These are phyloP conservation scores for Microtus oregoni DNA, from an alignment of 2,113 vertebrate species.

Conservation along the genomic window DNA sequence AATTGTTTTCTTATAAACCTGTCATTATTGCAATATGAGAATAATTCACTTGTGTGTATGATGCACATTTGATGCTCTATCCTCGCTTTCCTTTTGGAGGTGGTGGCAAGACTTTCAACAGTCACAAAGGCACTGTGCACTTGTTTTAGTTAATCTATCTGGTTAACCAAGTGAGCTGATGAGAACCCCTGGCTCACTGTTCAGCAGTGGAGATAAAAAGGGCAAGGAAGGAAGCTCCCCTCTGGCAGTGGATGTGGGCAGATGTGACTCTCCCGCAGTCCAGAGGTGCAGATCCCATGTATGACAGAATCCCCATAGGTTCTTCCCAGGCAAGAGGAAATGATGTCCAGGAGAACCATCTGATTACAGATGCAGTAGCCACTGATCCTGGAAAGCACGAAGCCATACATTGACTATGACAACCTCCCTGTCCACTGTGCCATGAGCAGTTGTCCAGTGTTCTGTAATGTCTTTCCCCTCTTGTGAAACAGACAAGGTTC, in stretches of 20 bases:
- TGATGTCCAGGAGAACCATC: neutral
- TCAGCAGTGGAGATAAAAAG: neutral
- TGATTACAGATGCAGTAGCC: too few species aligned
- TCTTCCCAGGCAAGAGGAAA: neutral
- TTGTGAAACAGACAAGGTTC: neutral
- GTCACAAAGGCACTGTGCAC: neutral
- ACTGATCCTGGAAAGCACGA: neutral
- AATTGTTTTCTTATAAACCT: constrained; percentile 6
- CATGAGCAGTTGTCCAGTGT: neutral
- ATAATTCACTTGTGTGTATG: neutral
- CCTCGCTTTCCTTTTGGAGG: neutral
- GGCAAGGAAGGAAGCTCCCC: neutral
- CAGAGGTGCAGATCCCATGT: neutral
- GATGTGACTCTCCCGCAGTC: neutral
- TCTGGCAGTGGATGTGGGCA: neutral
- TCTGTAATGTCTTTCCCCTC: neutral
- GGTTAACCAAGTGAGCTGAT: neutral
- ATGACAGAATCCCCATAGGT: accelerated
- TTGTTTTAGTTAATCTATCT: neutral
- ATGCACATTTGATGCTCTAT: too few species aligned
- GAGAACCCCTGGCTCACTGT: neutral
- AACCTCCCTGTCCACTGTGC: neutral
- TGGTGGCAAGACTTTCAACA: neutral
- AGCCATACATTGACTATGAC: neutral
- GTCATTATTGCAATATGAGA: neutral